Evolutionary conservation across 2,113 vertebrate genomes (phyloP), one percentile per base, ranked within the genome.

Genomic region (Trematomus loennbergii): DNA sequence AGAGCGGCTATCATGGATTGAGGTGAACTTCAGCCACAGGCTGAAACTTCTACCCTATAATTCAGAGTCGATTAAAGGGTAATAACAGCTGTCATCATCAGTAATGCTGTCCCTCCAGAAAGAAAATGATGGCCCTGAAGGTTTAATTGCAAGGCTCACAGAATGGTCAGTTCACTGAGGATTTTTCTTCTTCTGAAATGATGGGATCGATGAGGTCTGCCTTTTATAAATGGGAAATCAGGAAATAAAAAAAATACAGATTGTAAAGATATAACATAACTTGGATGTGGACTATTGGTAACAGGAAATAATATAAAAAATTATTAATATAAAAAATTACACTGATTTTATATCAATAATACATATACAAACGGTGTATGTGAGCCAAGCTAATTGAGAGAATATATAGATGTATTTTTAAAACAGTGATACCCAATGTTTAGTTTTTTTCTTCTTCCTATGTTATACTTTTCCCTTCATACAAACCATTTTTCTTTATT

Each of bases 71-170:
- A 54, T 3, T 1, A 22, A 64, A 25, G 18, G 15, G 10, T 69
- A 63, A 83, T 78, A 58, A 61, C 25, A 63, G 58, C 57, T n/a
- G 63, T 62, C 63, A 57, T 40, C 36, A 9, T 3, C 17, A 18
- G 17, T 13, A 3, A 67, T 67, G 49, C 48, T 1, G 25, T 52
- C 63, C 50, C 64, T 52, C 5, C 12, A 40, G 22, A 52, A 1
- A 40, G 17, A 53, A 49, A 36, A n/a, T 9, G 49, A 36, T 29
- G 22, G 63, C 46, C 10, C 62, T 6, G 40, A 49, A n/a, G 13
- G 61, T 63, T 11, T 45, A 45, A 48, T 22, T 11, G 45, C 25
- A 50, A 33, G 29, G 46, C 15, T 18, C 16, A 16, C 62, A 49
- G 46, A 25, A 33, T 17, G 12, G 22, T 33, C 22, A 17, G 62